Percentiles rank a stretch among this genome's conserved stretches.
Evolutionary conservation across 2,113 vertebrate genomes (phyloP).

Genomic region (Martes martes): DNA sequence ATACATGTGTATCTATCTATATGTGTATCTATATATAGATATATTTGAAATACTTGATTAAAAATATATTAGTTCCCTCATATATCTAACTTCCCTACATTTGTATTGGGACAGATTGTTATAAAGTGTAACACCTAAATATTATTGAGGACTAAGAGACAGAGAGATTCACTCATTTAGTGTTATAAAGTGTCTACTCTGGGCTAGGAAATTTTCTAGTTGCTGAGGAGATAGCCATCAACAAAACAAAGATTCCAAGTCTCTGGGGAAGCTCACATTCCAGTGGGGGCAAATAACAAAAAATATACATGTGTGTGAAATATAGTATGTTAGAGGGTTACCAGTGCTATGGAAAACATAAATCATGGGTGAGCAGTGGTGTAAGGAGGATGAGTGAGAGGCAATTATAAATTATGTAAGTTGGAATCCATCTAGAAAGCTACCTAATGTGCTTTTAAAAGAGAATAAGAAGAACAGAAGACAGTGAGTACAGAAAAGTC

Average conservation of each 20-base stretch:
- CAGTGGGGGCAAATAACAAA: neutral
- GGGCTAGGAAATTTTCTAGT: neutral
- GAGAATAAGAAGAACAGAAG: neutral
- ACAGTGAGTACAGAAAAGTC: neutral
- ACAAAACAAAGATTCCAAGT: neutral
- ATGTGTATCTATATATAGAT: neutral
- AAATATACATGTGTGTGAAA: neutral
- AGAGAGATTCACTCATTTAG: neutral
- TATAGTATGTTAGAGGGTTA: neutral
- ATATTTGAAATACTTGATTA: neutral
- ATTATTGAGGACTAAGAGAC: neutral
- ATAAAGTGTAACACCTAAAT: neutral
- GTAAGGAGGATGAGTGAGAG: neutral
- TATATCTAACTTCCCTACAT: neutral
- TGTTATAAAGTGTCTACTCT: neutral
- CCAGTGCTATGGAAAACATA: neutral
- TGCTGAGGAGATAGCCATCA: neutral
- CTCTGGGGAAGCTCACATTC: neutral
- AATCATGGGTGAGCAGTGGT: neutral
- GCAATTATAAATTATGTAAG: neutral
- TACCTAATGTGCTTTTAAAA: neutral
- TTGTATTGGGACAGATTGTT: neutral
- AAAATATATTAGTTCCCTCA: neutral
- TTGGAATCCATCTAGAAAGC: neutral
- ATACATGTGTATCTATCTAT: too few species aligned